Evolutionary conservation across 2,888 invertebrate species (phyloP), one percentile per base, ranked within the genome.

Genomic region (Tryphoninae sp.): DNA sequence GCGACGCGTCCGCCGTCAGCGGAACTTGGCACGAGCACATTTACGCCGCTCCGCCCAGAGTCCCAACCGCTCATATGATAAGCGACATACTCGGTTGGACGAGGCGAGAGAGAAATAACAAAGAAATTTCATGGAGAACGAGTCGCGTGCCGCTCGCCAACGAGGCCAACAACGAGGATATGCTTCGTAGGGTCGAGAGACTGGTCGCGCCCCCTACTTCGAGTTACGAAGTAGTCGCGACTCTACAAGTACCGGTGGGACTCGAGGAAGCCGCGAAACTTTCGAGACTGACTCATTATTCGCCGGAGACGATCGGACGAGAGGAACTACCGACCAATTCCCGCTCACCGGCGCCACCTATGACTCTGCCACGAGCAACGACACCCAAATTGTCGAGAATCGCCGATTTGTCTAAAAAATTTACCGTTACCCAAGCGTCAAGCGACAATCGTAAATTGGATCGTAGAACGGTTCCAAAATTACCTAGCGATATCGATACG

Each of bases 11-110:
- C 59, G 81, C 45, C 53, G 67, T 79, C 33, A 72, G 82, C 62
- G 80, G 83, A 42, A 88, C 96, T 53, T 98, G 98, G 97, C 98
- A 97, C 93, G 96, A 97, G 49, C 98, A 98, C 91, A 96, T 97
- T 23, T 98, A 98, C 91, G 96, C 95, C 2, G 95, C 95, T 87
- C 95, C 97, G 11, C 96, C 96, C 9, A 95, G 95, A 86, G 94
- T 94, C 75, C 97, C 97, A 0, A 98, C 98, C 1, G 96, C 97
- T 3, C 97, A 97, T 92, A 95, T 95, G 55, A 98, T 98, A 89
- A 96, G 96, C 84, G 96, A 98, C 90, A 98, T 98, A 85, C 93
- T 98, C 87, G 97, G 97, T 23, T 92, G 95, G 92, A 90, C 89
- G 42, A 80, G 84, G 42, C 49, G 19, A 55, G 67, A 73, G 3